Evolutionary conservation across 2,113 vertebrate genomes (phyloP).

Genomic region (Phaethon lepturus): DNA sequence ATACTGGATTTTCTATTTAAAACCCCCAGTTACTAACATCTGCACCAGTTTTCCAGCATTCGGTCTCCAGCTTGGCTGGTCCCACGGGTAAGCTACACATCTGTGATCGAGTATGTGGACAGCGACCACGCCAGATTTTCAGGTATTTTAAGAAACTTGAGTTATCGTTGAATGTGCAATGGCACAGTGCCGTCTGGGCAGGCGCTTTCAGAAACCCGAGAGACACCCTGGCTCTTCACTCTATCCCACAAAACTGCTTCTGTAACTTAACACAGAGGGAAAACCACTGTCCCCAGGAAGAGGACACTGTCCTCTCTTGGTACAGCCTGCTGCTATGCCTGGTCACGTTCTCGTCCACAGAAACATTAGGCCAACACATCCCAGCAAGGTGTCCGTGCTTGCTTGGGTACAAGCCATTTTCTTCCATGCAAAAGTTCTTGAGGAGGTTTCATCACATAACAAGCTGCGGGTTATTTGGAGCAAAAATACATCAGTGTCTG

Average conservation of each 20-base stretch:
- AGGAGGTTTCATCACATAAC: neutral
- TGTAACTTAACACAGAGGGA: neutral
- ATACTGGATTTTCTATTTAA: neutral
- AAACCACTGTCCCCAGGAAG: neutral
- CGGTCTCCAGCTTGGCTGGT: neutral
- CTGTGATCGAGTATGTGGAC: neutral
- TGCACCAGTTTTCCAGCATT: neutral
- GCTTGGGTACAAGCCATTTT: neutral
- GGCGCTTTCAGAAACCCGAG: neutral
- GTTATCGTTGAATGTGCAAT: neutral
- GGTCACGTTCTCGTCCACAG: rapidly evolving
- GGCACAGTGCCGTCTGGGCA: neutral
- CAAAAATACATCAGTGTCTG: neutral
- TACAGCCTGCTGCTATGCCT: neutral
- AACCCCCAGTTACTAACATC: neutral
- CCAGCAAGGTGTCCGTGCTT: neutral
- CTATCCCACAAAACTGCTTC: neutral
- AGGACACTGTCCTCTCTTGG: neutral
- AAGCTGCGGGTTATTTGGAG: neutral
- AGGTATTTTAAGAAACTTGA: neutral
- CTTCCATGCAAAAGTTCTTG: neutral
- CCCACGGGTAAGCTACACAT: neutral
- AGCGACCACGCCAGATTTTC: neutral
- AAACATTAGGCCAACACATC: neutral
- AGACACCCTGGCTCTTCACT: neutral